A percentile compares a stretch with the other conserved stretches of the same genome.
Evolutionary conservation across 2,888 invertebrate genomes (phyloP).

Genomic region (Folsomia candida): DNA sequence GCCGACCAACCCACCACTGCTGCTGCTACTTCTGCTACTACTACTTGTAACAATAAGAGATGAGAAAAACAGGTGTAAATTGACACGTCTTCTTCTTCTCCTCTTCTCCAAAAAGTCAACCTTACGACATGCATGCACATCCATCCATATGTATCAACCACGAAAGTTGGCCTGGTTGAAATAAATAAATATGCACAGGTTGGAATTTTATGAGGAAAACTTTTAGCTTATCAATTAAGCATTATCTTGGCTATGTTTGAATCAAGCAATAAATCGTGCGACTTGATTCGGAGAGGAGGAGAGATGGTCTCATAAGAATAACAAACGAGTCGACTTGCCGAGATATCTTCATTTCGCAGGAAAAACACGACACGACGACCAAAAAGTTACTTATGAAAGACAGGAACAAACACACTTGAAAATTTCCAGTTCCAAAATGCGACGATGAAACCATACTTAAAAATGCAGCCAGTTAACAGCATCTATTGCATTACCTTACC

Average conservation of each 20-base stretch:
- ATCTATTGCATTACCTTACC: not conserved
- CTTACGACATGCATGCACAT: not conserved
- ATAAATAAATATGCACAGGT: no score
- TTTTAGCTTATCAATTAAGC: slow-evolving; percentile 17
- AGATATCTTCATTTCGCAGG: slow-evolving; percentile 16
- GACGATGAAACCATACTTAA: no score
- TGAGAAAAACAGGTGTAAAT: not conserved
- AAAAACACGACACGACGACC: slow-evolving; percentile 9
- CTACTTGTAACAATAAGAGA: no score
- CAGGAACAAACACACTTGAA: not conserved
- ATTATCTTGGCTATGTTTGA: slow-evolving; percentile 10
- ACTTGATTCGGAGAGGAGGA: not conserved
- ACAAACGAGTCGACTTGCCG: slow-evolving; percentile 3
- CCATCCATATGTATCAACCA: not conserved
- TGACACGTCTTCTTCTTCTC: not conserved
- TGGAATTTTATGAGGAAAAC: slow-evolving; percentile 9
- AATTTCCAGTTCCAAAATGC: not conserved
- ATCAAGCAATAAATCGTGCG: slow-evolving; percentile 15
- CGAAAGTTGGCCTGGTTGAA: not conserved
- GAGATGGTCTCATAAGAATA: not conserved
- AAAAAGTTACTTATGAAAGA: not conserved
- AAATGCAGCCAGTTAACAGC: not conserved
- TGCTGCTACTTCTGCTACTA: no score
- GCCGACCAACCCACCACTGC: no score
- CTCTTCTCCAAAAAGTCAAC: not conserved